Evolutionary conservation across 2,797 vertebrate species (phyloP), one percentile per base, ranked within the genome.

Genomic region (Diplodus puntazzo): DNA sequence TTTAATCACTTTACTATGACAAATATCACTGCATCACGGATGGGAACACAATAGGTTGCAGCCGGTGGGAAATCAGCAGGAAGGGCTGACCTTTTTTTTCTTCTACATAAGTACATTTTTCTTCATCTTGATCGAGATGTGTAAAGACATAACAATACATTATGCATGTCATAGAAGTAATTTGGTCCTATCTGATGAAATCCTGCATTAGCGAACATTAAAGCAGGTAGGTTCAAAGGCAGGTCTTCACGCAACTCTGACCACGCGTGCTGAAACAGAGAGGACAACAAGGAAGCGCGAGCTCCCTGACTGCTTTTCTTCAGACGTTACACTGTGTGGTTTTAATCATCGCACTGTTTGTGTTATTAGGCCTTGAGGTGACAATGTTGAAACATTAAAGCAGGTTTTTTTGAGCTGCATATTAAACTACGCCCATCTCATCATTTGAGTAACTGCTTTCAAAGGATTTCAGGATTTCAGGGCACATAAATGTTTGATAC

Each of bases 401-500:
- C 34, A 27, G 74, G 12, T 61, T 77, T 34, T 34, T 34, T 84
- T 79, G 71, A 81, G 65, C 50, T 34, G 69, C 79, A 85, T 87
- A 81, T 78, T 62, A 55, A 81, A 78, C n/a, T 8, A 11, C 11
- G 10, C 42, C 39, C 13, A 50, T 65, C 67, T 82, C 77, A 69
- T 84, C 39, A 77, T 79, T 79, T 49, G 34, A 81, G 63, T 58
- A 77, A 80, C 65, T 57, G 80, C 87, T 88, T 88, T 89, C 70
- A 80, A 87, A 84, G 60, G 59, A 27, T 77, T 87, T 83, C 79
- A 76, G 80, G 66, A 86, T 88, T 86, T 77, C 85, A 77, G 77
- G 72, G 72, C 72, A 75, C 62, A 89, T 91, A 73, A 89, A 90
- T 90, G 89, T 92, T 92, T 92, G 85, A 90, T 90, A 83, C 71